Base-by-base conservation (phyloP, 2,888 invertebrate genomes). In the Tyria jacobaeae region DNA sequence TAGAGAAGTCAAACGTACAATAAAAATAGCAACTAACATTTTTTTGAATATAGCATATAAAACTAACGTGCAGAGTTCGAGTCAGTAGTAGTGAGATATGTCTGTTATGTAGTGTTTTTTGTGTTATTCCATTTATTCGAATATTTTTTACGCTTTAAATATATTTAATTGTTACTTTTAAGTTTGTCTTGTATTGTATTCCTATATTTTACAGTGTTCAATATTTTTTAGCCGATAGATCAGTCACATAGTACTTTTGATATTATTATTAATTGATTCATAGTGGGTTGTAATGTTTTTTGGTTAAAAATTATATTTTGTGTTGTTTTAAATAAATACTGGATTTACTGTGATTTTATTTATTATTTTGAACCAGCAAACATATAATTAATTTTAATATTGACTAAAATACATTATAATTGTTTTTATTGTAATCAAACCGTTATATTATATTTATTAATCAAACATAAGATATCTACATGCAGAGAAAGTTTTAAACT, bases 111-210 rank as follows among this genome's bases (percentile, higher is more conserved):
- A 39, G 41, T 54, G 17, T 7, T 54, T 6, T 34, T 51, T 24
- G 31, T 41, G 49, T 47, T 54, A n/a, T 25, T 50, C 25, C 37
- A 25, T 15, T 51, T 66, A 60, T 68, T 74, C 74, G 75, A 75
- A 74, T 75, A 75, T 74, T 72, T 57, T 50, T 62, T 39, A 54
- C 53, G 73, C 75, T 73, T 75, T 75, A 73, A 73, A 50, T 10
- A 41, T 17, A 17, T 41, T 17, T 15, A 39, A 7, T 17, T 41
- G 17, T 41, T 17, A 41, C 41, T 9, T 17, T 41, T 41, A 41
- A 10, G 10, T 44, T 1, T 44, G 17, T 17, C 2, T 10, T 44
- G 41, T 10, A 21, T 44, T 44, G 17, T 17, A 44, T 44, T 44
- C 41, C 41, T 44, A 44, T 55, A 50, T 60, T 68, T 53, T 53